A percentile compares a stretch with the other conserved stretches of the same genome.
phyloP scores from a whole-genome alignment of 2,113 vertebrate genomes.

The Monarcha castaneiventris region DNA sequence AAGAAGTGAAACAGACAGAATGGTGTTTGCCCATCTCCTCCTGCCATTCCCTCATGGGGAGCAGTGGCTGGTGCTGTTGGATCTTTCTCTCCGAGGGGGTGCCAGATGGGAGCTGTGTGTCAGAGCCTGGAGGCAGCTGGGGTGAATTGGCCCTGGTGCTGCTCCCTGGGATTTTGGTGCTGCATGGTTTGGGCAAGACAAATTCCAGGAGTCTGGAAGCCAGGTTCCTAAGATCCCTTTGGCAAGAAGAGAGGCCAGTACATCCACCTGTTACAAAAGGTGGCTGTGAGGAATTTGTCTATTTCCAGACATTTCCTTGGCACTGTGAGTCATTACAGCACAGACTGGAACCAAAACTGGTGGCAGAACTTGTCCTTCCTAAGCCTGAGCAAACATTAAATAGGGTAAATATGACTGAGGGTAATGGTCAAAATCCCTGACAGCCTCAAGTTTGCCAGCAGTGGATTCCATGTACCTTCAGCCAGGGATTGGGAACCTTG shows the following conservation, averaged over 20 bases:
- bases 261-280: neutral
- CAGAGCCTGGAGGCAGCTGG: neutral
- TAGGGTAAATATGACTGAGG: neutral
- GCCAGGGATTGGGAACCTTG: neutral
- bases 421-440: neutral
- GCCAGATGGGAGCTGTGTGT: neutral
- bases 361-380: neutral
- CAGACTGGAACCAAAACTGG: neutral
- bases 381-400: neutral
- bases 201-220: neutral
- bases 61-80: neutral
- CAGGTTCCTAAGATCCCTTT: neutral
- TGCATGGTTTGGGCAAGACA: neutral
- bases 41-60: neutral
- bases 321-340: neutral
- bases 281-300: neutral
- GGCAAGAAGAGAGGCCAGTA: neutral
- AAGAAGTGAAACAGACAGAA: neutral
- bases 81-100: neutral
- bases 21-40: neutral
- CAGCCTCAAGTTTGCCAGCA: neutral
- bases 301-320: neutral
- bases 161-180: accelerated
- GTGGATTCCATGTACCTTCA: neutral
- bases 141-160: neutral